Evolutionary conservation across 2,113 vertebrate species (phyloP), one percentile per base, ranked within the genome.

Genomic region (Carassius gibelio): DNA sequence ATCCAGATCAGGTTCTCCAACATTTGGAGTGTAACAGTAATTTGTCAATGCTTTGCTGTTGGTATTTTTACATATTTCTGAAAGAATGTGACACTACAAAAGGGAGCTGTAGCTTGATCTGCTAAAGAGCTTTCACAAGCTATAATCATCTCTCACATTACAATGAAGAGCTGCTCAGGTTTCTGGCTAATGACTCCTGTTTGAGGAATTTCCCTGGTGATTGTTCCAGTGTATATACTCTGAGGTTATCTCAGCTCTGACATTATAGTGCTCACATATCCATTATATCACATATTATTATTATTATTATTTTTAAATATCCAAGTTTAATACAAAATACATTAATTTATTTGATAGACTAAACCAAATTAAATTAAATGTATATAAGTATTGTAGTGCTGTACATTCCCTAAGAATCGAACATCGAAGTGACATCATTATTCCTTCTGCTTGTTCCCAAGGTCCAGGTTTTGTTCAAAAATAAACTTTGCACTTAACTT

Each of bases 71-170:
- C 90, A 89, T 91, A 89, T 93, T 90, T 91, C 82, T 80, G 9
- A 91, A 94, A 91, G 92, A 94, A 94, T 93, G 90, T 75, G 77
- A 88, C 75, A 0, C n/a, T 23, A 93, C 92, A 93, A 94, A 91
- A 91, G 89, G 45, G 90, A 50, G 61, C 75, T 83, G 90, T 89
- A 90, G 90, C 88, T 89, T 90, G 88, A 77, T 87, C 87, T 88
- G 90, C 86, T 88, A 90, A 90, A 91, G 87, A 89, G 59, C 84
- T 89, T 90, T 90, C 66, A n/a, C 50, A 83, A 90, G 89, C 83
- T 85, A 88, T 88, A 89, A 89, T 89, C 86, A 88, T 91, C 85
- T 74, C 84, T 89, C 87, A 74, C 87, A 88, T 82, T 91, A 92
- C 91, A 90, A 91, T 62, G 66, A 88, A 87, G 50, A 72, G 61